A percentile compares a stretch with the other conserved stretches of the same genome.
These are phyloP conservation scores for Pantherophis vulpinus DNA, from an alignment of 2,797 vertebrate species.

Conservation along the genomic window DNA sequence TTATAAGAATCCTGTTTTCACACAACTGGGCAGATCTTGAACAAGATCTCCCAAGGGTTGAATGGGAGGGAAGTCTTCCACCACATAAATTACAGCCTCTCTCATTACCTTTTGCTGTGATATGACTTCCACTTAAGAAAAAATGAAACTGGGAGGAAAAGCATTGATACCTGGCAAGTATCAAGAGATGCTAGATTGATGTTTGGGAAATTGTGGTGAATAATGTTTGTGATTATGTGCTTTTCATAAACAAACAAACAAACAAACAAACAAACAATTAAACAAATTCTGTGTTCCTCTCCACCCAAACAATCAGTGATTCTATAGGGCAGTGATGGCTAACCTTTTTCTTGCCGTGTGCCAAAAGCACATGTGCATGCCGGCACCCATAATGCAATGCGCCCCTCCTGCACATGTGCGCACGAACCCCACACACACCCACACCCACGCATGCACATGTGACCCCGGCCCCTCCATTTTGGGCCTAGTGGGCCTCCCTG, in stretches of 20 bases:
- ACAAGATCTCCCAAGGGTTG: conserved; percentile 27
- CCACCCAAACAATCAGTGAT: background rate
- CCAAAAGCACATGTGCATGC: too few species aligned
- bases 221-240: background rate
- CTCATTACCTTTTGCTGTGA: conserved; percentile 38
- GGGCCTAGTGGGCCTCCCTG: too few species aligned
- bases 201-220: background rate
- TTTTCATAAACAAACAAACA: background rate
- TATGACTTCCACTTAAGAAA: conserved; percentile 40
- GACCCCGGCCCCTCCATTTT: too few species aligned
- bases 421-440: too few species aligned
- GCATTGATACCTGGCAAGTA: background rate
- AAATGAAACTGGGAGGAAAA: background rate
- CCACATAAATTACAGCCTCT: background rate
- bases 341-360: too few species aligned
- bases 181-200: background rate
- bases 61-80: conserved; percentile 2
- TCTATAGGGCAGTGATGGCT: background rate
- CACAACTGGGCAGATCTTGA: conserved; percentile 17
- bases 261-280: too few species aligned
- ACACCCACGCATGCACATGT: too few species aligned
- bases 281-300: background rate
- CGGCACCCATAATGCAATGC: too few species aligned
- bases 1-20: conserved; percentile 35
- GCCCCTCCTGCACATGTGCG: too few species aligned